A percentile compares a stretch with the other conserved stretches of the same genome.
These are phyloP conservation scores for Scaptomyza hsui DNA, from an alignment of 1,140 invertebrate species.

Conservation along the genomic window DNA sequence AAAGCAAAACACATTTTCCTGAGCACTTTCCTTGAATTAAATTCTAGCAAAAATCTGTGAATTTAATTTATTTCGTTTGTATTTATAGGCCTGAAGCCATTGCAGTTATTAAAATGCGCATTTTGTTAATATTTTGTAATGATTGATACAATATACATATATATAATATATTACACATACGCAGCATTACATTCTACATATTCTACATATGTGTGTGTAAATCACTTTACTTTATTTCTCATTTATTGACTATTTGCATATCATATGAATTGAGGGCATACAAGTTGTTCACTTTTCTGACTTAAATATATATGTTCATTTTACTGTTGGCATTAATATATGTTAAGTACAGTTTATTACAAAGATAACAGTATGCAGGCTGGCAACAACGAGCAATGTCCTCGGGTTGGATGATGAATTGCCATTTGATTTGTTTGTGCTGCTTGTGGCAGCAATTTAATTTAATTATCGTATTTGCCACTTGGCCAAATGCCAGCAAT, in stretches of 20 bases:
- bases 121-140: constrained; percentile 15
- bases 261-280: constrained; percentile 59
- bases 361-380: constrained; percentile 19
- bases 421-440: constrained; percentile 82
- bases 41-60: not conserved
- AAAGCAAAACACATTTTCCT: too few species aligned
- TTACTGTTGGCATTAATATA: constrained; percentile 23
- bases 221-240: too few species aligned
- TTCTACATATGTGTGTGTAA: too few species aligned
- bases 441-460: constrained; percentile 83
- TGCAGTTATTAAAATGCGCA: not conserved
- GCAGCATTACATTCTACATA: constrained; percentile 19
- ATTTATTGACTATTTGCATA: constrained; percentile 47
- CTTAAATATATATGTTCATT: constrained; percentile 21
- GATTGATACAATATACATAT: constrained; percentile 11
- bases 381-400: constrained; percentile 20
- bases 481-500: constrained; percentile 78
- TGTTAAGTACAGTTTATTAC: constrained; percentile 42
- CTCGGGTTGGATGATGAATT: constrained; percentile 73
- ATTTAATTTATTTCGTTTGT: not conserved
- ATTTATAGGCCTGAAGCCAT: not conserved
- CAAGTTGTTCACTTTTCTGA: constrained; percentile 38
- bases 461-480: constrained; percentile 83
- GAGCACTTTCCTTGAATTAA: not conserved
- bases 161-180: constrained; percentile 25